A percentile compares a stretch with the other conserved stretches of the same genome.
These are phyloP conservation scores for Lerema accius DNA, from an alignment of 1,140 invertebrate genomes.

Conservation along the genomic window DNA sequence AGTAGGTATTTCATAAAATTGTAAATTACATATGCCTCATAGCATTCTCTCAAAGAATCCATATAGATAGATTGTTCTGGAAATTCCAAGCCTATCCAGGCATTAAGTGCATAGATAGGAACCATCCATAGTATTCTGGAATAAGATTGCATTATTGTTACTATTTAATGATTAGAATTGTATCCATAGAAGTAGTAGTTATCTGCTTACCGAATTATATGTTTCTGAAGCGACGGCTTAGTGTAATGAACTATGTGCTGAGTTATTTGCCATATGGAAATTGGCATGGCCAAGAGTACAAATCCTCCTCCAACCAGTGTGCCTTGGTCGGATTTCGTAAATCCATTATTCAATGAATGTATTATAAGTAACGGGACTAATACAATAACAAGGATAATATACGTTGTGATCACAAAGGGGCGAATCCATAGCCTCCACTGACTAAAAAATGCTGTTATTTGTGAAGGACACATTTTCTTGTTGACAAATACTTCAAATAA, in stretches of 20 bases:
- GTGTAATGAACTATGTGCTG: slow-evolving; percentile 97
- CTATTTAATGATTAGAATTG: background rate
- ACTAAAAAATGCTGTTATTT: slow-evolving; percentile 80
- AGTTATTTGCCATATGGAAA: slow-evolving; percentile 97
- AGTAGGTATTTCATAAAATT: slow-evolving; percentile 98
- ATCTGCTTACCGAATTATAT: slow-evolving; percentile 92
- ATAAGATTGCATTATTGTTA: slow-evolving; percentile 1
- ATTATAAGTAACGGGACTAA: slow-evolving; percentile 92
- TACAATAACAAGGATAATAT: slow-evolving; percentile 91
- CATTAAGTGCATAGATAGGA: slow-evolving; percentile 97
- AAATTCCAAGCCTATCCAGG: slow-evolving; percentile 92
- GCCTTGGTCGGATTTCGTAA: slow-evolving; percentile 89
- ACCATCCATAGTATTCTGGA: slow-evolving; percentile 98
- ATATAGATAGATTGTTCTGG: slow-evolving; percentile 94
- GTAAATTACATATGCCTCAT: slow-evolving; percentile 98
- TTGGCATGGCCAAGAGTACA: slow-evolving; percentile 94
- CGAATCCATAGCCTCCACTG: slow-evolving; percentile 95
- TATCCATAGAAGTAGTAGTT: slow-evolving; percentile 1
- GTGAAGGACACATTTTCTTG: slow-evolving; percentile 63
- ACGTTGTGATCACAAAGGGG: slow-evolving; percentile 90
- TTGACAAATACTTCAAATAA: slow-evolving; percentile 4
- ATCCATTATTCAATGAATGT: slow-evolving; percentile 86
- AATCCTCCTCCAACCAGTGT: slow-evolving; percentile 94
- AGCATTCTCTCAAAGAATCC: slow-evolving; percentile 96
- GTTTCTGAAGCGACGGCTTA: slow-evolving; percentile 95